Evolutionary conservation across 2,113 vertebrate genomes (phyloP), one percentile per base, ranked within the genome.

Genomic region (Coryphaenoides rupestris): DNA sequence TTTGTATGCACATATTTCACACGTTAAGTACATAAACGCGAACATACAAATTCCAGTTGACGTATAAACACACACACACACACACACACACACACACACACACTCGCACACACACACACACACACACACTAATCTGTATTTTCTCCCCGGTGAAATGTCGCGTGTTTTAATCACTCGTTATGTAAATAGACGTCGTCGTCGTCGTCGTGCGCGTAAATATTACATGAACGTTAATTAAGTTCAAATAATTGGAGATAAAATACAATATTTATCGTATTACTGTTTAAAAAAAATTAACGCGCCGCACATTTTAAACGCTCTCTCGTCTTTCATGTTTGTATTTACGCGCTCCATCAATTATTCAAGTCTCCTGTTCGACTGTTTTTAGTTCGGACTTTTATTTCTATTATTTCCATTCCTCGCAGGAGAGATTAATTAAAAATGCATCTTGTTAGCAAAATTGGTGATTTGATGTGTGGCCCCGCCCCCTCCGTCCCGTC

Each of bases 341-440:
- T 90, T 90, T 90, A 90, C 90, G 81, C 73, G 50, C 23, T 69
- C 55, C 78, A 89, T 89, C 72, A 88, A 91, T 89, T 89, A 90
- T 91, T 89, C 81, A 89, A 64, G 75, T 66, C 60, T 74, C 63
- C 82, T 84, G 80, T 47, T 47, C 2, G 87, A 87, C 87, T 82
- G 86, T 87, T 87, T 89, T 90, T 89, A 90, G 88, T n/a, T n/a
- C n/a, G n/a, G n/a, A n/a, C n/a, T n/a, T n/a, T n/a, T n/a, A n/a
- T n/a, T n/a, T n/a, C n/a, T n/a, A n/a, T n/a, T n/a, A n/a, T n/a
- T n/a, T n/a, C n/a, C 86, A 88, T 87, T 87, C 84, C 90, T 92
- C 91, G 49, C 17, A 88, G 90, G 91, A 86, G 85, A 84, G 83
- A 89, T 91, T 89, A 89, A 92, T 91, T 91, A 89, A 90, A 92